Conservation (phyloP, 2,797 vertebrate genomes). For the Ambastaia sidthimunki region DNA sequence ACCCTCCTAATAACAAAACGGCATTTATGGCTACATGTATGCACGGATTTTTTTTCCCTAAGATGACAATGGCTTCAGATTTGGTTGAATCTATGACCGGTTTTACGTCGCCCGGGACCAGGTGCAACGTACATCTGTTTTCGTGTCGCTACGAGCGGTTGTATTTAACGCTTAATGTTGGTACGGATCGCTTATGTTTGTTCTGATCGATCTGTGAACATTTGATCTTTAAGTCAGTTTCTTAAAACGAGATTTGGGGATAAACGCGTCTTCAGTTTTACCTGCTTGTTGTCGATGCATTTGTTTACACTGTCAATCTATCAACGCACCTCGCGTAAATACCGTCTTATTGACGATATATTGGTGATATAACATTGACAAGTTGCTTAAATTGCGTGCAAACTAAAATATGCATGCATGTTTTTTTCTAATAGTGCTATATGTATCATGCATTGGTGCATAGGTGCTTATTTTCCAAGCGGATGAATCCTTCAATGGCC, state of each 20-base stretch:
- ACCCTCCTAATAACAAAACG: background rate
- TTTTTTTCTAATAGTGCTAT: background rate
- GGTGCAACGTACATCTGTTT: conserved; percentile 20
- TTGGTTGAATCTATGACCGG: background rate
- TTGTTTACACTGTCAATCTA: conserved; percentile 29
- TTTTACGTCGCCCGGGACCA: conserved; percentile 13
- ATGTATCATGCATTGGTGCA: conserved; percentile 35
- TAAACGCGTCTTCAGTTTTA: background rate
- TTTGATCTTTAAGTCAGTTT: background rate
- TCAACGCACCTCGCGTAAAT: background rate
- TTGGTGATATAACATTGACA: background rate
- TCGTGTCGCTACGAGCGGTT: conserved; percentile 7
- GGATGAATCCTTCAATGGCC: conserved; percentile 70
- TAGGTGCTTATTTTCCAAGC: conserved; percentile 67
- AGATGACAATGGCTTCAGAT: background rate
- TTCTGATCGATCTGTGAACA: background rate
- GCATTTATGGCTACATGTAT: background rate
- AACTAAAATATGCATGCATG: background rate
- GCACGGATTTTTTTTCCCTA: background rate
- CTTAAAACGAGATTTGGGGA: background rate
- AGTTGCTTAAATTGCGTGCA: background rate
- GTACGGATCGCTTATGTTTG: background rate
- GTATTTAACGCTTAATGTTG: background rate
- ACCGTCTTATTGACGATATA: too few relatives aligned
- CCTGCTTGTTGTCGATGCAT: background rate